Percentiles rank a stretch among this genome's conserved stretches.
These are phyloP conservation scores for Rhinolophus ferrumequinum DNA, from an alignment of 2,113 vertebrate genomes.

Conservation along the genomic window DNA sequence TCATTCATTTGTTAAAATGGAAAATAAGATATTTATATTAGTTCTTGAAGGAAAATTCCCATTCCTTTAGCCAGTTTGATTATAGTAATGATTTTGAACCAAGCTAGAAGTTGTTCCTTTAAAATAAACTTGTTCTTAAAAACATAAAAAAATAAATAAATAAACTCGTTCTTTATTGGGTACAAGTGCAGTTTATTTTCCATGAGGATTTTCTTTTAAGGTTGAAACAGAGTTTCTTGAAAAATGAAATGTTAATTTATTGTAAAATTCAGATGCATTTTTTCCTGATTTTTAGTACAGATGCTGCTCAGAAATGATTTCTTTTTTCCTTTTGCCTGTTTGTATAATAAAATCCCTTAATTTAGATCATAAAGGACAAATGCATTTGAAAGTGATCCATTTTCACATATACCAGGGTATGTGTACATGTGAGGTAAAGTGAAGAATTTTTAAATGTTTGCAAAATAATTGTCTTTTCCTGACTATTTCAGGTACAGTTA, in stretches of 20 bases:
- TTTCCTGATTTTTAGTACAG: not conserved
- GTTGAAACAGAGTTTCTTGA: constrained; percentile 4
- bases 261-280: not conserved
- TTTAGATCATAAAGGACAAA: constrained; percentile 21
- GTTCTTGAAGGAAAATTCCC: constrained; percentile 2
- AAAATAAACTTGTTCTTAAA: not conserved
- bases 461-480: not conserved
- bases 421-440: not conserved
- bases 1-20: constrained; percentile 9
- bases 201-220: not conserved
- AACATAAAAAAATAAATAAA: not conserved
- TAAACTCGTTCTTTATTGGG: not conserved
- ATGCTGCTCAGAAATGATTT: not conserved
- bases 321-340: not conserved
- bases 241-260: constrained; percentile 12
- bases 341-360: not conserved
- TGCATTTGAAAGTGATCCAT: not conserved
- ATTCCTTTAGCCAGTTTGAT: not conserved
- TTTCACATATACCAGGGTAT: not conserved
- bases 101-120: not conserved
- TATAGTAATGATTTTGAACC: constrained; percentile 23
- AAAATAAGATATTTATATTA: constrained; percentile 45
- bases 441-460: constrained; percentile 17
- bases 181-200: constrained; percentile 1
- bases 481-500: not conserved